Evolutionary conservation across 64 coral and sea anemone species (phyloP).

Genomic region (Porites australiensis): DNA sequence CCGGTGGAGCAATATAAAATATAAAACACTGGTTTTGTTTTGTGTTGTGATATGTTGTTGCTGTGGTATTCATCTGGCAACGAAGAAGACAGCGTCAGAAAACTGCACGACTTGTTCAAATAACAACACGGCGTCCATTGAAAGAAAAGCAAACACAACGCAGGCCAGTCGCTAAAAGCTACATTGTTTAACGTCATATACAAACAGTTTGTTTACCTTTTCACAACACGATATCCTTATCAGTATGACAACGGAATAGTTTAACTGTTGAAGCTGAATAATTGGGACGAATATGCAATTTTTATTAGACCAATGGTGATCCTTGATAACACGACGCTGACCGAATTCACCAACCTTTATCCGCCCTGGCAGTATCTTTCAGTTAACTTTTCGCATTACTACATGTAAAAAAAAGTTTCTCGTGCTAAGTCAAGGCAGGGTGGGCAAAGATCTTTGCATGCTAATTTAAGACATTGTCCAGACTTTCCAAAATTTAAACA

Average conservation of each 20-base stretch:
- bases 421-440: too few relatives aligned
- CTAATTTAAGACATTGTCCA: too few relatives aligned
- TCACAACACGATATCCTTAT: background rate
- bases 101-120: background rate
- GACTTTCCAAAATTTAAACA: too few relatives aligned
- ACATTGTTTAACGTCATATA: background rate
- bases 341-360: too few relatives aligned
- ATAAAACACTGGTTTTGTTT: background rate
- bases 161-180: background rate
- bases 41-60: background rate
- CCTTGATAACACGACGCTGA: too few relatives aligned
- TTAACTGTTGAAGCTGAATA: too few relatives aligned
- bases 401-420: too few relatives aligned
- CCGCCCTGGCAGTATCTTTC: too few relatives aligned
- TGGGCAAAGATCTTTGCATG: too few relatives aligned
- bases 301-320: too few relatives aligned
- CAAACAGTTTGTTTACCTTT: slow-evolving; percentile 29
- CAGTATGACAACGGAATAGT: background rate
- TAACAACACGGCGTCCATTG: slow-evolving; percentile 30
- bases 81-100: background rate
- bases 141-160: slow-evolving; percentile 4
- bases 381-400: too few relatives aligned
- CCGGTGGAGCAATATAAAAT: background rate
- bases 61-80: background rate
- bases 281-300: too few relatives aligned